A percentile compares a stretch with the other conserved stretches of the same genome.
phyloP scores from a whole-genome alignment of 2,888 invertebrate species.

The Philhelius pedissequus region DNA sequence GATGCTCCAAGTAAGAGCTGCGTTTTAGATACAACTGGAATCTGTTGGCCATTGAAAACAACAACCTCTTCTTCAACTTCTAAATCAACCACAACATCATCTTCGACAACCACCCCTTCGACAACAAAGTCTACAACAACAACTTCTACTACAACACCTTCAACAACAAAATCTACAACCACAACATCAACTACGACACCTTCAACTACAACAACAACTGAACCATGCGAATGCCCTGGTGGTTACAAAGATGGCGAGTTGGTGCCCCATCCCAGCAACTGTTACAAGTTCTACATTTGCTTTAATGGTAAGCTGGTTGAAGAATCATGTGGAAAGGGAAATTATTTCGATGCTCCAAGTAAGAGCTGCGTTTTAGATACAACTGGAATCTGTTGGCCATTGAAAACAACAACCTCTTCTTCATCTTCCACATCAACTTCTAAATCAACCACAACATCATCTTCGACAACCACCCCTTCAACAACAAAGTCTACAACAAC shows the following conservation, averaged over 20 bases:
- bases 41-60: background rate
- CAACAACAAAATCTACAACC: background rate
- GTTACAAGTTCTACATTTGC: background rate
- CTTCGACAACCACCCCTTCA: background rate
- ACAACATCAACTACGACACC: background rate
- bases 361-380: background rate
- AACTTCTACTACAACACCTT: background rate
- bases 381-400: background rate
- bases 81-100: background rate
- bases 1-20: background rate
- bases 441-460: background rate
- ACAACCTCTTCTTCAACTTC: background rate
- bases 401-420: background rate
- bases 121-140: background rate
- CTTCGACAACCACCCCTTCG: background rate
- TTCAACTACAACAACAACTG: background rate
- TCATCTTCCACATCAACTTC: too few relatives aligned
- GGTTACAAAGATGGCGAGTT: background rate
- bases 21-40: background rate
- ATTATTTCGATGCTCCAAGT: background rate
- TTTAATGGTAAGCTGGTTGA: background rate
- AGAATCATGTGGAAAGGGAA: background rate
- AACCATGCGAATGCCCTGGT: background rate
- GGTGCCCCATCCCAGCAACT: background rate
- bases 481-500: background rate